These are phyloP conservation scores for Melitaea athalia DNA, from an alignment of 2,888 invertebrate species.

Conservation along the genomic window DNA sequence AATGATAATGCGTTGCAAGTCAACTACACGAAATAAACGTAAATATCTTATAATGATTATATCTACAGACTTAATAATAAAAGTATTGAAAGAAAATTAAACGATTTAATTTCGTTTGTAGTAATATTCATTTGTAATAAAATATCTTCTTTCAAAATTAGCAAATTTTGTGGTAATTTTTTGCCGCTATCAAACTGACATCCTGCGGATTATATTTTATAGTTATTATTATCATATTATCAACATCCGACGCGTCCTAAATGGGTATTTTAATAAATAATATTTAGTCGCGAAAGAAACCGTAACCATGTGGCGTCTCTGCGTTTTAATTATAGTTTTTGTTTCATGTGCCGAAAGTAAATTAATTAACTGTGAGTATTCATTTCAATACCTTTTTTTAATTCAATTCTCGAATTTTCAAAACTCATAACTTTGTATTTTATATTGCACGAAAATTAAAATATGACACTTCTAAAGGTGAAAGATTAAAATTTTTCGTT, in stretches of 20 bases:
- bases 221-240: conserved; percentile 38
- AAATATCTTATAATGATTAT: too few species aligned
- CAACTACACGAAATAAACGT: too few species aligned
- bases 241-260: conserved; percentile 47
- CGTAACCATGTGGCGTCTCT: conserved; percentile 51
- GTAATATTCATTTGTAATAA: background rate
- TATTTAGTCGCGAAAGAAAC: conserved; percentile 29
- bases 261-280: conserved; percentile 32
- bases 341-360: conserved; percentile 44
- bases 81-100: too few species aligned
- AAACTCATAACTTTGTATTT: too few species aligned
- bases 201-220: conserved; percentile 64
- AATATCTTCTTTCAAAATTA: conserved; percentile 11
- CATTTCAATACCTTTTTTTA: background rate
- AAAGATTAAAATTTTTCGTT: too few species aligned
- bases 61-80: too few species aligned
- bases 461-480: too few species aligned
- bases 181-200: conserved; percentile 53
- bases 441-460: too few species aligned
- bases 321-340: conserved; percentile 43
- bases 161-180: conserved; percentile 10
- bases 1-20: too few species aligned
- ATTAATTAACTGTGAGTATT: conserved; percentile 42
- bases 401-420: too few species aligned
- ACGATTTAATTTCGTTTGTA: background rate